These are phyloP conservation scores for Geotrupes spiniger DNA, from an alignment of 2,888 invertebrate genomes.

Conservation along the genomic window DNA sequence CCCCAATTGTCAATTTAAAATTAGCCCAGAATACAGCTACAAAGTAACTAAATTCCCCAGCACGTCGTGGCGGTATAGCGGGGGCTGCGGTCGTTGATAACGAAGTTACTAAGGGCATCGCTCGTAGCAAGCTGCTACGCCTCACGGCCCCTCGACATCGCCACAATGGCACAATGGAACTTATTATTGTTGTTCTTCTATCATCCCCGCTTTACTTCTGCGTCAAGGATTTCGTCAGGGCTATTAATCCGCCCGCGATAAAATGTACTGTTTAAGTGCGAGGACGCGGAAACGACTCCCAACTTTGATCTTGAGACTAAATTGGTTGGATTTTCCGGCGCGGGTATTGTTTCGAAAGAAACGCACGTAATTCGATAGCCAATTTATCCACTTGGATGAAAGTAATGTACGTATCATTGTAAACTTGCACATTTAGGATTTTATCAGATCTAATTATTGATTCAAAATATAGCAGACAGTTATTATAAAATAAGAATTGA, in stretches of 20 bases:
- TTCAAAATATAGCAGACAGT: too few relatives aligned
- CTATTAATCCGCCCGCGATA: slow-evolving; percentile 3
- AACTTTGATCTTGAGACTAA: too few relatives aligned
- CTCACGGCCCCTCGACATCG: slow-evolving; percentile 10
- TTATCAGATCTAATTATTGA: too few relatives aligned
- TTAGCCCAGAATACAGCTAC: slow-evolving; percentile 17
- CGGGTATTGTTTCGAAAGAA: too few relatives aligned
- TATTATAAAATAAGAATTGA: too few relatives aligned
- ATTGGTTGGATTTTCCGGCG: too few relatives aligned
- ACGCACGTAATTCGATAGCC: too few relatives aligned
- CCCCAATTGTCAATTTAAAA: slow-evolving; percentile 19
- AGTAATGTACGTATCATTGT: too few relatives aligned
- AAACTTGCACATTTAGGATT: too few relatives aligned
- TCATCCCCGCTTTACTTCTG: slow-evolving; percentile 3
- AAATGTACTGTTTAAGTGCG: slow-evolving; percentile 2
- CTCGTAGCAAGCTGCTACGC: slow-evolving; percentile 19
- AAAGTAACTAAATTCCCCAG: slow-evolving; percentile 25
- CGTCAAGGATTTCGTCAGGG: background rate
- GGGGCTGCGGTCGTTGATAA: slow-evolving; percentile 25
- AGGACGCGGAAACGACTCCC: background rate
- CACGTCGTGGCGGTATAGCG: slow-evolving; percentile 20
- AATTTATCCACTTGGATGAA: too few relatives aligned
- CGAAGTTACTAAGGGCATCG: slow-evolving; percentile 25
- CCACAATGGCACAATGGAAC: slow-evolving; percentile 8
- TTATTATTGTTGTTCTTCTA: slow-evolving; percentile 6